Conservation (phyloP, 2,113 vertebrate species). For the Poicephalus gulielmi region DNA sequence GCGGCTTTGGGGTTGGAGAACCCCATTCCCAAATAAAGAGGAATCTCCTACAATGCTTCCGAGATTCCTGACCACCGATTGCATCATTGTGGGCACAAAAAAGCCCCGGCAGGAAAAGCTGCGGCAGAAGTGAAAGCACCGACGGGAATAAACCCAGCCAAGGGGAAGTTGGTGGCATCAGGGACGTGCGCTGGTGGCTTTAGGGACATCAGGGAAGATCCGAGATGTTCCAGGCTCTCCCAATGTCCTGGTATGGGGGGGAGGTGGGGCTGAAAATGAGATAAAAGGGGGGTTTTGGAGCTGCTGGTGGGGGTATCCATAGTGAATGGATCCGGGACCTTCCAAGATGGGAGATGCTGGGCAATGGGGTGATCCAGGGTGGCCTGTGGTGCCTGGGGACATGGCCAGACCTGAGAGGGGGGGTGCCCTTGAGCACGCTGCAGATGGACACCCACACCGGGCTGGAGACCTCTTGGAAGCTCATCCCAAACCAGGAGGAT, state of each 20-base stretch:
- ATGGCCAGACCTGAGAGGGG: not conserved
- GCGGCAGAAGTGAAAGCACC: constrained; percentile 2
- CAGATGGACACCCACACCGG: not conserved
- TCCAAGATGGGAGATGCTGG: not conserved
- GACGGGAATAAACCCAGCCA: not conserved
- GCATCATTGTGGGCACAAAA: not conserved
- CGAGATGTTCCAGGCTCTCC: not conserved
- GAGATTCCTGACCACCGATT: not conserved
- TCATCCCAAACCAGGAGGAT: not conserved
- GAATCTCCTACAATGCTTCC: not conserved
- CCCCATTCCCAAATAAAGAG: not conserved
- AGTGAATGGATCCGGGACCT: not conserved
- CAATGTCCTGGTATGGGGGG: accelerated
- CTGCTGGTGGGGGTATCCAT: not conserved
- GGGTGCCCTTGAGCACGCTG: not conserved
- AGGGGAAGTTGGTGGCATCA: accelerated
- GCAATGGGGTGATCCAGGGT: not conserved
- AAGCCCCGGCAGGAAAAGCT: not conserved
- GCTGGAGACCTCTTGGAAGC: not conserved
- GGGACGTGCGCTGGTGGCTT: not conserved
- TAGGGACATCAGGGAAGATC: not conserved
- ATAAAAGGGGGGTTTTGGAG: not conserved
- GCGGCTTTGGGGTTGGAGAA: not conserved
- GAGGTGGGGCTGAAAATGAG: not conserved
- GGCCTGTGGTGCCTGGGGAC: not conserved